A percentile compares a stretch with the other conserved stretches of the same genome.
Evolutionary conservation across 2,797 vertebrate genomes (phyloP).

Genomic region (Chrosomus eos): DNA sequence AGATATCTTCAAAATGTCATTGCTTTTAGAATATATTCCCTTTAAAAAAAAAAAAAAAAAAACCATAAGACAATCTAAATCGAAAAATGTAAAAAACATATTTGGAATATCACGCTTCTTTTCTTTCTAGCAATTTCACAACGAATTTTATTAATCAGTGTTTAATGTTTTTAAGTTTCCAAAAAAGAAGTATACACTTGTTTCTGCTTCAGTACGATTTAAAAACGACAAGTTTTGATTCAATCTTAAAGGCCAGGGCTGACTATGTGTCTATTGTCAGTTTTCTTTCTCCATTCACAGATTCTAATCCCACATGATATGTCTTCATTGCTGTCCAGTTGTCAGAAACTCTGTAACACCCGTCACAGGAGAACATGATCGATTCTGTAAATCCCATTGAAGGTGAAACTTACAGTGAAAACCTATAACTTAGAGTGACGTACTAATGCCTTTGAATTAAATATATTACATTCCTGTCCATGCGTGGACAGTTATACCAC

Average conservation of each 20-base stretch:
- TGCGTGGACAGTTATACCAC: neutral
- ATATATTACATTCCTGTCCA: neutral
- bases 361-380: neutral
- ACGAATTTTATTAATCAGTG: no score
- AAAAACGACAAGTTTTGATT: neutral
- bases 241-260: neutral
- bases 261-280: neutral
- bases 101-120: neutral
- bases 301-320: slow-evolving; percentile 3
- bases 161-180: neutral
- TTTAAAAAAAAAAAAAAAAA: neutral
- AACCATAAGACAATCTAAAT: neutral
- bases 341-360: neutral
- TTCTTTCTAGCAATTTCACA: neutral
- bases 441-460: neutral
- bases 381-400: neutral
- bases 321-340: neutral
- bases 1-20: neutral
- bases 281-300: neutral
- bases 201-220: neutral
- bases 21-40: neutral
- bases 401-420: neutral
- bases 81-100: neutral
- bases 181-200: neutral
- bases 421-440: slow-evolving; percentile 6